These are phyloP conservation scores for Phyllotis vaccarum DNA, from an alignment of 2,797 vertebrate genomes.

Conservation along the genomic window DNA sequence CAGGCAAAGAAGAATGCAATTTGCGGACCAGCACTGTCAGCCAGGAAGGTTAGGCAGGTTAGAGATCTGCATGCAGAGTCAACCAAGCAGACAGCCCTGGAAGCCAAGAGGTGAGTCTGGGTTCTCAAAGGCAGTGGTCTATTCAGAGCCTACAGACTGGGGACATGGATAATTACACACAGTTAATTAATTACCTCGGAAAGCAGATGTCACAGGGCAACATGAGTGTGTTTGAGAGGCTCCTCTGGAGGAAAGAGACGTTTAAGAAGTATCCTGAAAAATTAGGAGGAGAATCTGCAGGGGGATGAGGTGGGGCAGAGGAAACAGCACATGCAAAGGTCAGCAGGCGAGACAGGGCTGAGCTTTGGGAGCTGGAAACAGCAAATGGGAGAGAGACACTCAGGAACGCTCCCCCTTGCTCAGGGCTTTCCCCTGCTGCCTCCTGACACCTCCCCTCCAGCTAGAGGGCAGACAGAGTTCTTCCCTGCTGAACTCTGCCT, in stretches of 20 bases:
- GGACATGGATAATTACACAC: not conserved
- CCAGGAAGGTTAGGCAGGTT: not conserved
- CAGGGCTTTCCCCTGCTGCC: not conserved
- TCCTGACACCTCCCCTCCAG: not conserved
- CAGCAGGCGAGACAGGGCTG: rapidly evolving
- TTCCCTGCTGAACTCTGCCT: not conserved
- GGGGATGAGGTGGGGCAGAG: not conserved
- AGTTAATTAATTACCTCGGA: not conserved
- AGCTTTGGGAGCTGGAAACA: not conserved
- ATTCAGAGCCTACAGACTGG: not conserved
- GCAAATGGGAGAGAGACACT: not conserved
- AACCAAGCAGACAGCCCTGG: not conserved
- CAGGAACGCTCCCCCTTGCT: not conserved
- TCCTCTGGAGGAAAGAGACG: not conserved
- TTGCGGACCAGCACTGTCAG: not conserved
- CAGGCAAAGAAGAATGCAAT: not conserved
- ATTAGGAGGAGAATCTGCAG: not conserved
- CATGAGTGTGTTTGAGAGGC: not conserved
- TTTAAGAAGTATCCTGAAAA: not conserved
- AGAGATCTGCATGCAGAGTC: not conserved
- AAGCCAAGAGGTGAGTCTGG: not conserved
- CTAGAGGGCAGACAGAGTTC: not conserved
- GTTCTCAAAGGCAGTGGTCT: not conserved
- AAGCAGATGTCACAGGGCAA: not conserved
- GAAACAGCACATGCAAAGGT: not conserved